A percentile compares a stretch with the other conserved stretches of the same genome.
These are phyloP conservation scores for Nomada ferruginata DNA, from an alignment of 2,888 invertebrate species.

Conservation along the genomic window DNA sequence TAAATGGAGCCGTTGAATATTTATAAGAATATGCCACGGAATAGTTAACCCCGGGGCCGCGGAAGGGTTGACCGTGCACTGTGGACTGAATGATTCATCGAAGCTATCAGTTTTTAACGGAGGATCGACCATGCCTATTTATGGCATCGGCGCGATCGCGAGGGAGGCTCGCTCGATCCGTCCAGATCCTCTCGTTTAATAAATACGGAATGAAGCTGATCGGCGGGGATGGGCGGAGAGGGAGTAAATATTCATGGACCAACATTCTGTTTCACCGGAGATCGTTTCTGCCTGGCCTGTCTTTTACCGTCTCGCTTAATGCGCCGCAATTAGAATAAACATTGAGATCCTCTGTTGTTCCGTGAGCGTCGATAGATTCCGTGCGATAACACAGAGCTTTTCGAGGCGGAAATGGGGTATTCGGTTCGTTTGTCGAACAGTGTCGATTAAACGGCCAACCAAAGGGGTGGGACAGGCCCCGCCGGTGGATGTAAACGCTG, in stretches of 20 bases:
- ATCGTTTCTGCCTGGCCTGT: not conserved
- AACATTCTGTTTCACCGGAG: not conserved
- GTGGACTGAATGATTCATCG: constrained; percentile 45
- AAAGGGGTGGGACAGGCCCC: not conserved
- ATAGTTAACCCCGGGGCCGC: constrained; percentile 23
- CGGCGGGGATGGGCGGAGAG: not conserved
- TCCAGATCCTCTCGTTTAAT: constrained; percentile 20
- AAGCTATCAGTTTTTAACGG: constrained; percentile 31
- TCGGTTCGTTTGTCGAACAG: not conserved
- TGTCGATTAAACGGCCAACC: constrained; percentile 1
- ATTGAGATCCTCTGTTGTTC: not conserved
- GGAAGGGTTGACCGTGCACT: constrained; percentile 19
- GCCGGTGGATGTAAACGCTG: too few relatives aligned
- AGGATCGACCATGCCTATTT: constrained; percentile 37
- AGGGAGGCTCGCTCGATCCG: not conserved
- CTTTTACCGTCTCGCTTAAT: constrained; percentile 12
- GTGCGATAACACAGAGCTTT: not conserved
- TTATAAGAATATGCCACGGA: constrained; percentile 36
- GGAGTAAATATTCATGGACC: constrained; percentile 29
- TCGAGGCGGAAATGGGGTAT: not conserved
- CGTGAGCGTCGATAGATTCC: not conserved
- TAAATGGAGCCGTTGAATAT: constrained; percentile 39
- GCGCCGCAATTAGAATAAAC: not conserved
- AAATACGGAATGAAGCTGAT: constrained; percentile 30
- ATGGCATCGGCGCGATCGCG: constrained; percentile 8